phyloP scores from a whole-genome alignment of 2,113 vertebrate genomes.

The Tyrannus savana region DNA sequence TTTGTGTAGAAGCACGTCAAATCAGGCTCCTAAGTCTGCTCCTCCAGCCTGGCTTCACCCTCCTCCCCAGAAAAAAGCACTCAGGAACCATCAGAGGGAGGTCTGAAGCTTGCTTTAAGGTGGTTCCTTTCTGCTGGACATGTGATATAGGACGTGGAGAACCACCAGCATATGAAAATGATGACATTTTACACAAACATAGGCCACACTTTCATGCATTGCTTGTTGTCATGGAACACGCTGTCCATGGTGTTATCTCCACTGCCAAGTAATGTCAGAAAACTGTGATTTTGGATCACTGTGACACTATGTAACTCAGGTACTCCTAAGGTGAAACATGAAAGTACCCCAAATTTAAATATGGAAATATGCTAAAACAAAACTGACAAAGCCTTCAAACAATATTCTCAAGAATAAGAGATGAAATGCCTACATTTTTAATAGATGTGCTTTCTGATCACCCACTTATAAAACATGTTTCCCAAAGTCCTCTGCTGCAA shows the following conservation, averaged over 20 bases:
- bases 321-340: neutral
- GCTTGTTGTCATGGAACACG: neutral
- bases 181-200: neutral
- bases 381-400: neutral
- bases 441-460: neutral
- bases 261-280: neutral
- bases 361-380: neutral
- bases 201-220: neutral
- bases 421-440: neutral
- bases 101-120: neutral
- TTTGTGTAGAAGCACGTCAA: neutral
- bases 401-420: neutral
- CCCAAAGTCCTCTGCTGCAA: neutral
- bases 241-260: neutral
- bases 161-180: neutral
- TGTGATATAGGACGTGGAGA: fast-evolving
- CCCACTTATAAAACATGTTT: neutral
- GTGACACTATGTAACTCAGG: neutral
- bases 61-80: neutral
- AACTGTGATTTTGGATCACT: neutral
- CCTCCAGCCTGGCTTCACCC: neutral
- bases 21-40: neutral
- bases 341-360: neutral
- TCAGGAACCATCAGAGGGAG: neutral
- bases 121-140: neutral